Evolutionary conservation across 2,888 invertebrate species (phyloP).

Genomic region (Megalurothrips usitatus): DNA sequence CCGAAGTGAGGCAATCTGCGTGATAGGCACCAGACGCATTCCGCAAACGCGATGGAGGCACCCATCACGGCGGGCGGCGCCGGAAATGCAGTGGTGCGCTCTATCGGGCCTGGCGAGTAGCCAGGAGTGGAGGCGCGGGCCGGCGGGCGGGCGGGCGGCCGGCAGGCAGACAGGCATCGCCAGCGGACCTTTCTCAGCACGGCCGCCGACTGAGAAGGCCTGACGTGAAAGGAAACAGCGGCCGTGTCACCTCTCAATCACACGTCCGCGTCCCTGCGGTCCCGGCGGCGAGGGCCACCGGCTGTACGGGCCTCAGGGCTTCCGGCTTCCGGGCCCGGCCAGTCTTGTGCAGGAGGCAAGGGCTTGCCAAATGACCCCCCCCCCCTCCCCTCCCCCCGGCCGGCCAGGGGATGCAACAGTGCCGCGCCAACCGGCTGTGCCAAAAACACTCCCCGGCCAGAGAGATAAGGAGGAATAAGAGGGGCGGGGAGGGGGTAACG

Average conservation of each 20-base stretch:
- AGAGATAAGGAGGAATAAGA: neutral
- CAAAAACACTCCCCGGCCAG: neutral
- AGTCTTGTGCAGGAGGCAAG: too few species aligned
- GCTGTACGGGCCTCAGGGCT: too few species aligned
- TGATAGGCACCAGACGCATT: neutral
- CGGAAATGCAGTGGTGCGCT: constrained; percentile 6
- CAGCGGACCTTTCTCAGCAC: too few species aligned
- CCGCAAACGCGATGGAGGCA: too few species aligned
- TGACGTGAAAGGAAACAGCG: neutral
- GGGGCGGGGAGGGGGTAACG: neutral
- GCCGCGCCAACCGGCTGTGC: constrained; percentile 22
- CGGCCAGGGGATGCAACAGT: constrained; percentile 21
- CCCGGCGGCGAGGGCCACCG: too few species aligned
- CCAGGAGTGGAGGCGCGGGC: neutral
- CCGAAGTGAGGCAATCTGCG: neutral
- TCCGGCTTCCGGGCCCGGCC: too few species aligned
- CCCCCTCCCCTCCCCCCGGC: neutral
- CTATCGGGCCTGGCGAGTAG: neutral
- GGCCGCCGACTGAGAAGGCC: too few species aligned
- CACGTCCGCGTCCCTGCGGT: too few species aligned
- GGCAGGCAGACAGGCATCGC: too few species aligned
- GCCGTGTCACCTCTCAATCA: neutral
- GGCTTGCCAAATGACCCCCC: neutral
- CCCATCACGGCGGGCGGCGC: too few species aligned
- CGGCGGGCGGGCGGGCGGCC: too few species aligned